These are phyloP conservation scores for Andricus quercusramuli DNA, from an alignment of 2,888 invertebrate species.

Conservation along the genomic window DNA sequence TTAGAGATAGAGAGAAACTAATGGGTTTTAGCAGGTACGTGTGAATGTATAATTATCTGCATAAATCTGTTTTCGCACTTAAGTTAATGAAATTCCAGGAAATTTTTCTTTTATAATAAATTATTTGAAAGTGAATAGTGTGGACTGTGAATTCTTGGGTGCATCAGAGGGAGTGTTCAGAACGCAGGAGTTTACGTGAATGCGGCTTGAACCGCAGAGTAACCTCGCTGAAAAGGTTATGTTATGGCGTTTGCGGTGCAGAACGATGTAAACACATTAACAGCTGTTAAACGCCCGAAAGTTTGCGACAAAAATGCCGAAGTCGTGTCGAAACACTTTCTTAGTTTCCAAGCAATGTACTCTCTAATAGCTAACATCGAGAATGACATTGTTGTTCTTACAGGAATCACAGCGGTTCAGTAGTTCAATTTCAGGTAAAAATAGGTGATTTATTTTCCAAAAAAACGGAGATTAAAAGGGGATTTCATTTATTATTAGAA, in stretches of 20 bases:
- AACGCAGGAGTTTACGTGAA: conserved; percentile 28
- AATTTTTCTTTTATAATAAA: conserved; percentile 26
- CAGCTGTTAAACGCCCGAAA: conserved; percentile 12
- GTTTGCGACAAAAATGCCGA: neutral
- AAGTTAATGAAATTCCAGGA: conserved; percentile 28
- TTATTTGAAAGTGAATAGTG: conserved; percentile 28
- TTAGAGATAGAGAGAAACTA: neutral
- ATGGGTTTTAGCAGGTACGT: conserved; percentile 26
- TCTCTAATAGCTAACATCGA: neutral
- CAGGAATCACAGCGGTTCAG: no score
- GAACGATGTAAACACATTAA: conserved; percentile 11
- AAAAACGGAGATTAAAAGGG: no score
- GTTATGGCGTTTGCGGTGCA: conserved; percentile 14
- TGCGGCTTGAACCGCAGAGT: neutral
- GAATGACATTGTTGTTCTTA: no score
- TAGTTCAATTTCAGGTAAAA: no score
- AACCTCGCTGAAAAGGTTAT: conserved; percentile 26
- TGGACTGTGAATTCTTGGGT: conserved; percentile 1
- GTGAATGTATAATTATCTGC: neutral
- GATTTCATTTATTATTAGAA: no score
- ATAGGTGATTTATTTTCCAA: no score
- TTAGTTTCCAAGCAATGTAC: neutral
- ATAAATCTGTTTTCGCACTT: neutral
- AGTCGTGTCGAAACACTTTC: neutral
- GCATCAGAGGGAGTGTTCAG: conserved; percentile 31